phyloP scores from a whole-genome alignment of 2,888 invertebrate species.

The Kuschelorhynchus macadamiae region DNA sequence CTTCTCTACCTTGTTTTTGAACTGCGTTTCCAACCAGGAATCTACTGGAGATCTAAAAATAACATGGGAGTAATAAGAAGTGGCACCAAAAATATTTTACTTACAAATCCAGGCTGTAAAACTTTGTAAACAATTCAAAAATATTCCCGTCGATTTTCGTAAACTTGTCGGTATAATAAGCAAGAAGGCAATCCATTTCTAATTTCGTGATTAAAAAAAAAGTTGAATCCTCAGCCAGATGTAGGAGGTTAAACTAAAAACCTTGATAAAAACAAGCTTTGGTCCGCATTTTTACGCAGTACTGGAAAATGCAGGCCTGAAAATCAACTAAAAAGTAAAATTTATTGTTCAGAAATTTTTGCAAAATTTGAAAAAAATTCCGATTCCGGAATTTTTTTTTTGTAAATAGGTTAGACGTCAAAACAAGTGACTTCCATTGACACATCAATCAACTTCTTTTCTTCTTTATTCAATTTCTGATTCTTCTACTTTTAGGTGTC shows the following conservation, averaged over 20 bases:
- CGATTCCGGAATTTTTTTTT: constrained; percentile 27
- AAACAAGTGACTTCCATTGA: neutral
- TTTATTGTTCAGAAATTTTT: too few species aligned
- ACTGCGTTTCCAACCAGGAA: constrained; percentile 63
- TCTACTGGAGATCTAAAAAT: constrained; percentile 62
- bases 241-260: neutral
- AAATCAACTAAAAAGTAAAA: neutral
- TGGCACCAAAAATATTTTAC: constrained; percentile 30
- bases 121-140: constrained; percentile 60
- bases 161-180: constrained; percentile 60
- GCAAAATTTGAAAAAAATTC: constrained; percentile 5
- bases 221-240: neutral
- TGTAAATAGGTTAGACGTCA: constrained; percentile 35
- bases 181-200: constrained; percentile 62
- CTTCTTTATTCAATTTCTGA: too few species aligned
- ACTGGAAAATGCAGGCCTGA: neutral
- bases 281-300: neutral
- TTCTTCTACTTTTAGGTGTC: too few species aligned
- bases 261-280: neutral
- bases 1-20: constrained; percentile 62
- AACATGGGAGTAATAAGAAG: constrained; percentile 4
- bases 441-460: too few species aligned
- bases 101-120: constrained; percentile 61
- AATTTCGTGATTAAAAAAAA: constrained; percentile 43
- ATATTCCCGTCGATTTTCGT: constrained; percentile 60